phyloP scores from a whole-genome alignment of 1,140 invertebrate genomes.

The Cyclina sinensis region DNA sequence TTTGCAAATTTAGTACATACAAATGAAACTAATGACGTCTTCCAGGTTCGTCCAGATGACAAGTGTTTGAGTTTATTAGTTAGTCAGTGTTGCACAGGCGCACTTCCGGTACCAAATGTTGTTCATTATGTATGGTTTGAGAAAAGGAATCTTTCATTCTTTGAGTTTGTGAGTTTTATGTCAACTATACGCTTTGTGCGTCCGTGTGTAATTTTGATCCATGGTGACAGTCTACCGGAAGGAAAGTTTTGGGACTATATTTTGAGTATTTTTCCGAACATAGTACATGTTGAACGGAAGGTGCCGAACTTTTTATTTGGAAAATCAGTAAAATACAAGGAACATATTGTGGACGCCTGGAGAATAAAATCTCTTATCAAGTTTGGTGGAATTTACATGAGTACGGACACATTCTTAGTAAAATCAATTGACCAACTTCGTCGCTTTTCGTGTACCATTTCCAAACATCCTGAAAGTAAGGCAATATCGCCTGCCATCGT shows the following conservation, averaged over 20 bases:
- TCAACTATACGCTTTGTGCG: conserved; percentile 22
- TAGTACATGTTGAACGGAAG: conserved; percentile 7
- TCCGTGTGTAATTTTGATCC: conserved; percentile 30
- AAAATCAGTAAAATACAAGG: neutral
- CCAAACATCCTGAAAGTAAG: neutral
- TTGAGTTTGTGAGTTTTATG: conserved; percentile 18
- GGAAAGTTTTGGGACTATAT: conserved; percentile 45
- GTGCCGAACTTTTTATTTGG: conserved; percentile 1
- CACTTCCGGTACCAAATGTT: conserved; percentile 42
- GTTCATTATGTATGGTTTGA: conserved; percentile 45
- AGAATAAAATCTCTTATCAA: conserved; percentile 22
- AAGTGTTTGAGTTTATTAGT: conserved; percentile 7
- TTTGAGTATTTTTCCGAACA: neutral
- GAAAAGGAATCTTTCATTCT: neutral
- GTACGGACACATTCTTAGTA: neutral
- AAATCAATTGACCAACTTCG: conserved; percentile 2
- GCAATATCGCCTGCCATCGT: neutral
- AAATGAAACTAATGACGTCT: neutral
- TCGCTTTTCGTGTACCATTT: neutral
- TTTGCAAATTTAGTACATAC: neutral
- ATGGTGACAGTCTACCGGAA: conserved; percentile 24
- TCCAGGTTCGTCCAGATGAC: neutral
- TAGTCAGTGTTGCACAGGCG: conserved; percentile 16
- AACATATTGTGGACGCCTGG: conserved; percentile 29
- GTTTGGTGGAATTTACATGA: conserved; percentile 22